Evolutionary conservation across 1,140 invertebrate genomes (phyloP), one percentile per base, ranked within the genome.

Genomic region (Akabosia matsudoensis): DNA sequence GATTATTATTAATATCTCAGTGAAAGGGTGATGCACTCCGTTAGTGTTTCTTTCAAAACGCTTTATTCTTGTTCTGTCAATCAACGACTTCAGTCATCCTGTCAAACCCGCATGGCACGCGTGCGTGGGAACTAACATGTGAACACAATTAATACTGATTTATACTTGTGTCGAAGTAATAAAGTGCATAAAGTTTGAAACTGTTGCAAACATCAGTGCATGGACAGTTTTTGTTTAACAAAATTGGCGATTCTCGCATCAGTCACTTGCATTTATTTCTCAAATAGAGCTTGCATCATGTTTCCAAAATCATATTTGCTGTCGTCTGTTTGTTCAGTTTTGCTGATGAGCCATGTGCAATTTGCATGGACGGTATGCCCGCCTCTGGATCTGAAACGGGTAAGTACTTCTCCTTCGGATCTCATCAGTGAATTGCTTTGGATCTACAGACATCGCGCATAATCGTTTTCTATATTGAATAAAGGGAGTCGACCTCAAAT

Each of bases 401-500:
- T 67, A 67, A 67, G 61, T n/a, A n/a, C n/a, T 51, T 51, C 10
- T 51, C 10, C 10, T 51, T 10, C 45, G n/a, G 45, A 51, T 51
- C 10, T 51, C n/a, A 13, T 51, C 10, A 13, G 45, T n/a, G 45
- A 10, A 13, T 51, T 51, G n/a, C 45, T 51, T 51, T n/a, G 10
- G n/a, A 13, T 51, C 10, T 51, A 51, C n/a, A 51, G n/a, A 13
- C 45, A 13, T 13, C n/a, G n/a, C n/a, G 45, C 45, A 51, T 61
- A 7, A 61, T 22, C 24, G 54, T 22, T n/a, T 61, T 22, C 37
- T 18, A 45, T 45, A 45, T 30, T n/a, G n/a, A n/a, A 22, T 64
- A 4, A 10, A 77, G 76, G 76, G 76, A 37, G 54, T 77, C 26
- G 70, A 34, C n/a, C 54, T 77, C 0, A 30, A 37, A 67, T 77